Percentiles rank a stretch among this genome's conserved stretches.
These are phyloP conservation scores for Craterocephalus amniculus DNA, from an alignment of 2,797 vertebrate genomes.

Conservation along the genomic window DNA sequence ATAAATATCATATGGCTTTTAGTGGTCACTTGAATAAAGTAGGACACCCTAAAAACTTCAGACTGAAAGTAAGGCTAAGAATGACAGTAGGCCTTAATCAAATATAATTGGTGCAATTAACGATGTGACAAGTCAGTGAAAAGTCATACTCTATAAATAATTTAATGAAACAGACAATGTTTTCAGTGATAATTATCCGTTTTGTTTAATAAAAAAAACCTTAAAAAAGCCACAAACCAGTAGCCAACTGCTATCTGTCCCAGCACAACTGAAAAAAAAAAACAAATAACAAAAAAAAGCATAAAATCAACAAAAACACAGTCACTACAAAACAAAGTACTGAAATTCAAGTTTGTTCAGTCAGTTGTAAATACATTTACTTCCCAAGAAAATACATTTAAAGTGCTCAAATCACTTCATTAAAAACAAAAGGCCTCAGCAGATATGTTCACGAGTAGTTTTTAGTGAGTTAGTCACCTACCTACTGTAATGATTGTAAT, in stretches of 20 bases:
- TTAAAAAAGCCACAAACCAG: neutral
- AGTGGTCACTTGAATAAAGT: too few relatives aligned
- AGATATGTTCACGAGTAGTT: neutral
- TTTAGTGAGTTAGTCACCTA: neutral
- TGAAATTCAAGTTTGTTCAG: constrained; percentile 62
- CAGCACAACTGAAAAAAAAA: constrained; percentile 8
- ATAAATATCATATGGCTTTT: too few relatives aligned
- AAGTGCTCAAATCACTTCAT: constrained; percentile 38
- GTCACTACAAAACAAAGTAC: neutral
- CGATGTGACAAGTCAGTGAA: neutral
- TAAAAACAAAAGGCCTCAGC: constrained; percentile 19
- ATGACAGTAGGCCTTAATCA: too few relatives aligned
- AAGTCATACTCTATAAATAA: too few relatives aligned
- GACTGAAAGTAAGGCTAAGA: too few relatives aligned
- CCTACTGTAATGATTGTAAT: neutral
- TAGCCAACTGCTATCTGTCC: constrained; percentile 11
- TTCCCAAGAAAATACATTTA: constrained; percentile 34
- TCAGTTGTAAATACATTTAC: constrained; percentile 45
- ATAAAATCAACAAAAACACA: constrained; percentile 21
- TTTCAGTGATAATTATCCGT: neutral
- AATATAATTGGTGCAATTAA: neutral
- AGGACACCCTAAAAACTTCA: too few relatives aligned
- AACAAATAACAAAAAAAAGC: constrained; percentile 9
- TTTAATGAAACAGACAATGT: neutral
- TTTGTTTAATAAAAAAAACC: constrained; percentile 23